A percentile compares a stretch with the other conserved stretches of the same genome.
Conservation (phyloP, 2,888 invertebrate species). For the Neoitamus cyanurus region DNA sequence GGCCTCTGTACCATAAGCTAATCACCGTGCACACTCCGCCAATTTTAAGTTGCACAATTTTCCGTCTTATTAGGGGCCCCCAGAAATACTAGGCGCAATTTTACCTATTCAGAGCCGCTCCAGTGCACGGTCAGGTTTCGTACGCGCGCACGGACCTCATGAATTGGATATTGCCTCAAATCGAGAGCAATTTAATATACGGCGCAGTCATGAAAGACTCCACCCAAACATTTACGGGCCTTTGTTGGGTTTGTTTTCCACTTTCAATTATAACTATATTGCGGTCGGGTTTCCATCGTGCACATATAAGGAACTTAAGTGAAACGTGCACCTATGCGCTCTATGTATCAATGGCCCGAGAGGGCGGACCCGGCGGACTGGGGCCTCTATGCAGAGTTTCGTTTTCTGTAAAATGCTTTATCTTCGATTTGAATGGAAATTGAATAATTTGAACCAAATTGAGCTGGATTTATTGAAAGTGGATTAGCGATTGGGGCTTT, state of each 20-base stretch:
- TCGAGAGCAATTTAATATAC: constrained; percentile 17
- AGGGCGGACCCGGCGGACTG: neutral
- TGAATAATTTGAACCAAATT: neutral
- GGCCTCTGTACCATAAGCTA: too few relatives aligned
- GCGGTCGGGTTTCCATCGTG: neutral
- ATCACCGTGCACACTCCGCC: neutral
- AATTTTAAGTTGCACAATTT: constrained; percentile 12
- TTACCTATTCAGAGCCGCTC: neutral
- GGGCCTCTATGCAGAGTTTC: neutral
- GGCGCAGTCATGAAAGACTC: constrained; percentile 32
- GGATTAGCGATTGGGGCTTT: neutral
- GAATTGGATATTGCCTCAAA: constrained; percentile 23
- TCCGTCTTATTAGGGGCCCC: constrained; percentile 2
- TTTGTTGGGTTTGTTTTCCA: constrained; percentile 30
- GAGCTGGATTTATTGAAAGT: neutral
- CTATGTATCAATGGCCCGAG: neutral
- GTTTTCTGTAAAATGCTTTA: neutral
- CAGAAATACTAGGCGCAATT: constrained; percentile 11
- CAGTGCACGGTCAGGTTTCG: neutral
- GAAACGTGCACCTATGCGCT: constrained; percentile 10
- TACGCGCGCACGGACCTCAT: neutral
- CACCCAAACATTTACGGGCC: constrained; percentile 31
- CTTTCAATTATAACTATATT: constrained; percentile 25
- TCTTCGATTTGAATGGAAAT: neutral
- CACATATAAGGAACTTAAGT: neutral